A percentile compares a stretch with the other conserved stretches of the same genome.
phyloP scores from a whole-genome alignment of 2,797 vertebrate species.

The Microchirus variegatus region DNA sequence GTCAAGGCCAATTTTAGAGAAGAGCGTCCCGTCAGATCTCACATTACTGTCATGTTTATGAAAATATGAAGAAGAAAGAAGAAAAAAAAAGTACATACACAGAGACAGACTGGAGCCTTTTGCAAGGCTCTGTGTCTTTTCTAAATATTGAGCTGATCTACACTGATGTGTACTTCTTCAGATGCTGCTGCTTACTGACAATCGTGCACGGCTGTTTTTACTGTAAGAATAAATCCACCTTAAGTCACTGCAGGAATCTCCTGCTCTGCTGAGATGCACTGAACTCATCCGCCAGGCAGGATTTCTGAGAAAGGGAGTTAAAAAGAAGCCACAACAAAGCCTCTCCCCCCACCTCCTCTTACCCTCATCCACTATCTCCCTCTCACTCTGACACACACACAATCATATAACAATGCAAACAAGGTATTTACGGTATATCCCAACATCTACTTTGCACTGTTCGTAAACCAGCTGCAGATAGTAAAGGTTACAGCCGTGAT shows the following conservation, averaged over 20 bases:
- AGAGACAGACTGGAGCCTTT: constrained; percentile 28
- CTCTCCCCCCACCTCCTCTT: not conserved
- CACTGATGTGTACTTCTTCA: constrained; percentile 8
- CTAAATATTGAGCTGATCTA: constrained; percentile 3
- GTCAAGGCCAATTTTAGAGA: constrained; percentile 1
- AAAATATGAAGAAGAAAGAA: constrained; percentile 6
- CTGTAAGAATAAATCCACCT: constrained; percentile 51
- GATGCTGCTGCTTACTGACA: constrained; percentile 26
- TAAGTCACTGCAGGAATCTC: constrained; percentile 48
- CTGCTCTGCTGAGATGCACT: constrained; percentile 29
- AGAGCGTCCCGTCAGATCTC: constrained; percentile 2
- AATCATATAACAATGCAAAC: constrained; percentile 13
- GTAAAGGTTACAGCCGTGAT: constrained; percentile 4
- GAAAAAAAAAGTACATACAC: not conserved
- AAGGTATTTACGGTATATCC: constrained; percentile 11
- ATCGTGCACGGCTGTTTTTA: constrained; percentile 30
- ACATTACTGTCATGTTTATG: constrained; percentile 7
- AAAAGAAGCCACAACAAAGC: constrained; percentile 54
- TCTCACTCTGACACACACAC: constrained; percentile 17
- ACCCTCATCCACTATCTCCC: constrained; percentile 21
- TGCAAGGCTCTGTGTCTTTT: constrained; percentile 14
- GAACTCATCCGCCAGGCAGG: constrained; percentile 45
- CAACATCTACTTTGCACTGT: constrained; percentile 7
- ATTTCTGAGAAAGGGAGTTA: constrained; percentile 71
- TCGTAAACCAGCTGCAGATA: not conserved